Evolutionary conservation across 2,113 vertebrate genomes (phyloP).

Genomic region (Coracopsis vasa): DNA sequence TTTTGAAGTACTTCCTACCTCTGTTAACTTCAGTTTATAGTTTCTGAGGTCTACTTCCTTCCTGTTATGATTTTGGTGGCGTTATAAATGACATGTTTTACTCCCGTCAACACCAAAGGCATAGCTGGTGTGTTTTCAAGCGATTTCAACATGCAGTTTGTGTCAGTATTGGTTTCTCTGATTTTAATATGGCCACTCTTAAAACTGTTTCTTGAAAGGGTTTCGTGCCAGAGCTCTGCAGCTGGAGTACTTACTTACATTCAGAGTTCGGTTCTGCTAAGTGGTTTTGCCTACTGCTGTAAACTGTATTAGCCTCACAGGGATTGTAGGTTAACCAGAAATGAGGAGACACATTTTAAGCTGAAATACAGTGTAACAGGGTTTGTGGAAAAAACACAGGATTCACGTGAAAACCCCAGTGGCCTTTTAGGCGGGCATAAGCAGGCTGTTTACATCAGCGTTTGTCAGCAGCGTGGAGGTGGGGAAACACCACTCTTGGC

Average conservation of each 20-base stretch:
- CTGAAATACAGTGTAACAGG: neutral
- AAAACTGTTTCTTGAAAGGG: neutral
- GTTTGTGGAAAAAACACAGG: slow-evolving; percentile 20
- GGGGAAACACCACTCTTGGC: slow-evolving; percentile 67
- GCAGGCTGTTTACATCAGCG: slow-evolving; percentile 53
- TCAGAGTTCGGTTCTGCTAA: neutral
- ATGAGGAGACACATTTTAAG: neutral
- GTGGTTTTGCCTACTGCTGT: neutral
- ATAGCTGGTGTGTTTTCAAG: neutral
- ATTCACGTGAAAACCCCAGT: slow-evolving; percentile 59
- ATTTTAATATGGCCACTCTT: neutral
- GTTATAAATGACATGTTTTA: slow-evolving; percentile 43
- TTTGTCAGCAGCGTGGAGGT: slow-evolving; percentile 50
- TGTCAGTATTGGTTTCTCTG: neutral
- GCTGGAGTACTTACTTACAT: neutral
- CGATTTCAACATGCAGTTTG: neutral
- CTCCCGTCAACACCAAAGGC: neutral
- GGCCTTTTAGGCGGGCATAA: neutral
- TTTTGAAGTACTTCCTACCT: slow-evolving; percentile 68
- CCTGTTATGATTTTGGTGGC: slow-evolving; percentile 61
- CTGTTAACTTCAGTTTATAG: slow-evolving; percentile 41
- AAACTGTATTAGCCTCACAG: neutral
- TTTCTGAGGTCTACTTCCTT: slow-evolving; percentile 70
- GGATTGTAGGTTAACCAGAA: slow-evolving; percentile 12
- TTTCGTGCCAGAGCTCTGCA: neutral